Percentiles rank a stretch among this genome's conserved stretches.
Conservation (phyloP, 2,113 vertebrate genomes). For the Pomatorhinus ruficollis region DNA sequence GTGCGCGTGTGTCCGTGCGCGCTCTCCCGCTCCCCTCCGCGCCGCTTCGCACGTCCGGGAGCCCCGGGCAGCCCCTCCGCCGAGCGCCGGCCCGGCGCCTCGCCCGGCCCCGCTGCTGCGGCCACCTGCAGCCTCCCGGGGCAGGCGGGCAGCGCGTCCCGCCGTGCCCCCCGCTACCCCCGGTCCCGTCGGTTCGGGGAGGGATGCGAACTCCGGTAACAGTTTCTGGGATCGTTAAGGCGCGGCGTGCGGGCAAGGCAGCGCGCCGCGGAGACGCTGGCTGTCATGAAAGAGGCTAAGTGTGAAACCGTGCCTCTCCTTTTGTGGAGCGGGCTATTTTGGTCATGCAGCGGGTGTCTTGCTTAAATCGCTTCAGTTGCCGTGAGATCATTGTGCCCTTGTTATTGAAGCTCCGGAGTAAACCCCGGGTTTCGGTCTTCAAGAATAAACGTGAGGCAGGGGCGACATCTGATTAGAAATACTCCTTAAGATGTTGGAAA, state of each 20-base stretch:
- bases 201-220: conserved; percentile 61
- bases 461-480: conserved; percentile 26
- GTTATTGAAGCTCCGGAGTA: conserved; percentile 4
- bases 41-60: background rate
- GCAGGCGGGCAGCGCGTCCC: background rate
- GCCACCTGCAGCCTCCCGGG: conserved; percentile 11
- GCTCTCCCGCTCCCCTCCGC: background rate
- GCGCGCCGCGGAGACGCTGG: conserved; percentile 45
- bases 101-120: background rate
- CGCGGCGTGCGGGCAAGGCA: conserved; percentile 56
- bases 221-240: conserved; percentile 60
- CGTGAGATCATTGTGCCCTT: conserved; percentile 48
- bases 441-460: conserved; percentile 14
- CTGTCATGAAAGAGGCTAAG: conserved; percentile 61
- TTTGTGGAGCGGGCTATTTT: conserved; percentile 73
- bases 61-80: background rate
- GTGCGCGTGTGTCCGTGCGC: background rate
- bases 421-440: background rate
- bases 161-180: background rate
- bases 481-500: conserved; percentile 15
- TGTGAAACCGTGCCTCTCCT: conserved; percentile 67
- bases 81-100: background rate
- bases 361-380: conserved; percentile 26
- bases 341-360: conserved; percentile 43
- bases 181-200: background rate